Conservation (phyloP, 2,888 invertebrate genomes). For the Disparrhopalites patrizii region DNA sequence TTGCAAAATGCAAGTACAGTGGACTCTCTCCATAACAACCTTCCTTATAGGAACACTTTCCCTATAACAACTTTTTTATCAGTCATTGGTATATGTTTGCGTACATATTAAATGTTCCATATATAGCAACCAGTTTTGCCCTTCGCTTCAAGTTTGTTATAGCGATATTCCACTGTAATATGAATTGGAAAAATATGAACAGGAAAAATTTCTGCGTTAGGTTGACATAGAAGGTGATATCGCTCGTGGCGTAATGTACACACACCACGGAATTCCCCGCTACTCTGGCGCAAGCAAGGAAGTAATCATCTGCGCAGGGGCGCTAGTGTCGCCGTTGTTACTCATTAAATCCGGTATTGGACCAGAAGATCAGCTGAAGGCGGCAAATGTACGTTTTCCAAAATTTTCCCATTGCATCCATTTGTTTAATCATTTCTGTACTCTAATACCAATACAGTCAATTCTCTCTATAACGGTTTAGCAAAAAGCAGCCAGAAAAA, state of each 20-base stretch:
- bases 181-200: neutral
- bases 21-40: too few species aligned
- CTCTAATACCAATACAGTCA: too few species aligned
- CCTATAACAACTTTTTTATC: neutral
- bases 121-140: too few species aligned
- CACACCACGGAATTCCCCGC: neutral
- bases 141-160: too few species aligned
- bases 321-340: neutral
- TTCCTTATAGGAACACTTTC: neutral
- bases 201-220: too few species aligned
- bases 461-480: too few species aligned
- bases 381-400: neutral
- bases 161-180: neutral
- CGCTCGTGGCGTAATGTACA: neutral
- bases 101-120: too few species aligned
- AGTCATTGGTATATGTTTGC: too few species aligned
- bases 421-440: too few species aligned
- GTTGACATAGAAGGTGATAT: neutral
- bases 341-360: constrained; percentile 11
- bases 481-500: too few species aligned
- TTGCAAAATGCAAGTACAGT: too few species aligned
- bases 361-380: neutral
- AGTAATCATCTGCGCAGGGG: neutral
- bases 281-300: neutral
- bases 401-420: too few species aligned